phyloP scores from a whole-genome alignment of 2,113 vertebrate species.

The Cichladusa arquata region DNA sequence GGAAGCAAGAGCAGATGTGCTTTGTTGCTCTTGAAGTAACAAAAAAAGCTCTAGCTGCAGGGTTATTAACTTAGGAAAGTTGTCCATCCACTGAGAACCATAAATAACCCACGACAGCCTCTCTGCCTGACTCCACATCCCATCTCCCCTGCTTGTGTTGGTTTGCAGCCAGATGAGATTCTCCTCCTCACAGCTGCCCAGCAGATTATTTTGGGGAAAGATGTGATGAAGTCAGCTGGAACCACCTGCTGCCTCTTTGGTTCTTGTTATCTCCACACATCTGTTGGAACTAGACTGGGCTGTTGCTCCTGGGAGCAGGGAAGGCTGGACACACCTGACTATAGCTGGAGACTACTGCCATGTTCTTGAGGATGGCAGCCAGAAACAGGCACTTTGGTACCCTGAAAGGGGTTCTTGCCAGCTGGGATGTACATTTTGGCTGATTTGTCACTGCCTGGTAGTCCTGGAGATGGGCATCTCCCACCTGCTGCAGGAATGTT shows the following conservation, averaged over 20 bases:
- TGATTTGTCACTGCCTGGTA: neutral
- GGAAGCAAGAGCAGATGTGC: slow-evolving; percentile 38
- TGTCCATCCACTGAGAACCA: slow-evolving; percentile 34
- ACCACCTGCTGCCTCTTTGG: slow-evolving; percentile 36
- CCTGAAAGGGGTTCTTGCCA: neutral
- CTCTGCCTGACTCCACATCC: neutral
- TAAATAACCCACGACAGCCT: slow-evolving; percentile 16
- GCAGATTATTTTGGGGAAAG: slow-evolving; percentile 16
- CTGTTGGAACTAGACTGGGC: neutral
- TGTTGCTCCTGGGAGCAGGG: neutral
- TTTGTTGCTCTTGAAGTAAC: slow-evolving; percentile 12
- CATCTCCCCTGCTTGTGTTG: neutral
- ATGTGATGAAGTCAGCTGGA: slow-evolving; percentile 2
- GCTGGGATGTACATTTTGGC: neutral
- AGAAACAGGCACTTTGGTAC: neutral
- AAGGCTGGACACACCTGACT: neutral
- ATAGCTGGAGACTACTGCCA: neutral
- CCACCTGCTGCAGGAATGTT: neutral
- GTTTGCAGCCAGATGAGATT: slow-evolving; percentile 7
- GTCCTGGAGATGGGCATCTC: neutral
- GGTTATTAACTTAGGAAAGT: slow-evolving; percentile 24
- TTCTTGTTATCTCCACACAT: neutral
- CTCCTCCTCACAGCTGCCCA: neutral
- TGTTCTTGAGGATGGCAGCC: neutral
- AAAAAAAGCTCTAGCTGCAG: neutral